Evolutionary conservation across 2,888 invertebrate species (phyloP), one percentile per base, ranked within the genome.

Genomic region (Drosophila rubida): DNA sequence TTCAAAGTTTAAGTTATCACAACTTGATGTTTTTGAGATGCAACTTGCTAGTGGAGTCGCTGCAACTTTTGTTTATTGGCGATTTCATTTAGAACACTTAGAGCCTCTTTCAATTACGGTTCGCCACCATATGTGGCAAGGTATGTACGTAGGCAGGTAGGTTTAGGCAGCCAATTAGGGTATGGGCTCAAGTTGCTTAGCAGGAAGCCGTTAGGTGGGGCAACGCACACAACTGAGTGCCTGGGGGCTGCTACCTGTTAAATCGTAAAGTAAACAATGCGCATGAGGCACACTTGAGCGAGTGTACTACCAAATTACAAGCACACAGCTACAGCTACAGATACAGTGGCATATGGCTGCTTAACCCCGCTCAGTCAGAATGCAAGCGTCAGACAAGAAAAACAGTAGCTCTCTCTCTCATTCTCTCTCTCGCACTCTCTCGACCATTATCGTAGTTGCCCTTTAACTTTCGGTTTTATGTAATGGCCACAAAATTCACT

Each of bases 261-360:
- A 80, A 81, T 81, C 86, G 75, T 78, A 62, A 70, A 57, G 65
- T 78, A 85, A 82, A 80, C 88, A 80, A 67, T 75, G 75, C 53
- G 80, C 74, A 69, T 69, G 51, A 53, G 64, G 60, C 48, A 39
- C 81, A 84, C 85, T 79, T 86, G 70, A 53, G 35, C 55, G 64
- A 76, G 54, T 55, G 57, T 61, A 73, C 78, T 61, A 66, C 60
- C 69, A 81, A 78, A 78, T 78, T 66, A 76, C 83, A 70, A 57
- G 69, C 55, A 35, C 27, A 51, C 37, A 50, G 11, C 25, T 23
- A 59, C 30, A 41, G 9, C 16, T 8, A 11, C 11, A 48, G 35
- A 19, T 23, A 39, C 32, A 58, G 37, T 48, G 11, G 14, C 27
- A 39, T 27, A 25, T 41, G 57, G 14, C 39, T 30, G 13, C n/a